Percentiles rank a stretch among this genome's conserved stretches.
Evolutionary conservation across 2,888 invertebrate genomes (phyloP).

Genomic region (Mellilla xanthometata): DNA sequence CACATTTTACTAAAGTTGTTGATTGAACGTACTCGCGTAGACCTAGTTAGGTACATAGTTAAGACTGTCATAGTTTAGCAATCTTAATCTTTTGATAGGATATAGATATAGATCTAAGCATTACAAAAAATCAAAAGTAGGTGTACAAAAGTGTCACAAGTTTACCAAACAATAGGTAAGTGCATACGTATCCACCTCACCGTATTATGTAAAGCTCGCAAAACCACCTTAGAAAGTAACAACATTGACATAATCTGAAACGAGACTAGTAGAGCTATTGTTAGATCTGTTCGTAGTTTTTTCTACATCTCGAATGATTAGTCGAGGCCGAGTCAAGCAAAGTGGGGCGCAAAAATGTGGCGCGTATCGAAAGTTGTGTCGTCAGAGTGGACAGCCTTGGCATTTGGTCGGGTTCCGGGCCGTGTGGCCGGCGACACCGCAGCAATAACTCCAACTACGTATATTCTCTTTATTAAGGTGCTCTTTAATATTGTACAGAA

Average conservation of each 20-base stretch:
- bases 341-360: slow-evolving; percentile 78
- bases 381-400: slow-evolving; percentile 82
- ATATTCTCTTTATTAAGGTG: too few relatives aligned
- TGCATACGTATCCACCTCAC: neutral
- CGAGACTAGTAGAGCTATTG: neutral
- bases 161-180: neutral
- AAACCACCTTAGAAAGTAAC: neutral
- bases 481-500: too few relatives aligned
- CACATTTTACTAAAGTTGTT: too few relatives aligned
- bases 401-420: slow-evolving; percentile 80
- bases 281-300: neutral
- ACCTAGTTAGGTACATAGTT: too few relatives aligned
- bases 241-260: neutral
- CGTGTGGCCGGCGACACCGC: slow-evolving; percentile 58
- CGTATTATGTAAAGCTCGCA: neutral
- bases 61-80: too few relatives aligned
- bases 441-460: slow-evolving; percentile 40
- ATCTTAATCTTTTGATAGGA: too few relatives aligned
- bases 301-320: slow-evolving; percentile 16
- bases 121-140: too few relatives aligned
- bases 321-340: slow-evolving; percentile 31
- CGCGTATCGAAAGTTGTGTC: slow-evolving; percentile 77
- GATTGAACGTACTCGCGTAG: too few relatives aligned
- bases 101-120: too few relatives aligned
- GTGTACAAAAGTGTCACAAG: too few relatives aligned